These are phyloP conservation scores for Ecdyonurus torrentis DNA, from an alignment of 2,888 invertebrate species.

Conservation along the genomic window DNA sequence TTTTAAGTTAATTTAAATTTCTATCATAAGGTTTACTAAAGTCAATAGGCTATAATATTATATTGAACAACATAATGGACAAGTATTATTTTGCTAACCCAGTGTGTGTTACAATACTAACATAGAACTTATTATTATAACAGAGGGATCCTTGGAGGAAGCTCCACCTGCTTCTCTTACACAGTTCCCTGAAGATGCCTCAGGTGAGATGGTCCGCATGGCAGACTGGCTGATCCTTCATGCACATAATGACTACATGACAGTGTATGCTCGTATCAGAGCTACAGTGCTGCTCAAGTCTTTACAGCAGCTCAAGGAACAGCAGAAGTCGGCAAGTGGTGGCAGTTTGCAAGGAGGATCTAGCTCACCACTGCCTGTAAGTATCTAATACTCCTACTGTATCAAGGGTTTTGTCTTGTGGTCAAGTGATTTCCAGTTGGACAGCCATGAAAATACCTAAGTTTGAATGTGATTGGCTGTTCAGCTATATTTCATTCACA, in stretches of 20 bases:
- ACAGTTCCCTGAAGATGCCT: slow-evolving; percentile 49
- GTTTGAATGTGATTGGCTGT: no score
- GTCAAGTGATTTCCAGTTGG: no score
- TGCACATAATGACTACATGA: slow-evolving; percentile 51
- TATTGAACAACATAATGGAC: neutral
- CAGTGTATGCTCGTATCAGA: slow-evolving; percentile 55
- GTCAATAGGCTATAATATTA: neutral
- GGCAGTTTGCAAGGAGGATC: slow-evolving; percentile 43
- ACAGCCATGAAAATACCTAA: no score
- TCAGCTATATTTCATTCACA: no score
- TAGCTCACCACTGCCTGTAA: slow-evolving; percentile 5
- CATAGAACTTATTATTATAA: neutral
- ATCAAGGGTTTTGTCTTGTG: no score
- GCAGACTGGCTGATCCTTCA: slow-evolving; percentile 74
- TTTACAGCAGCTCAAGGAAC: slow-evolving; percentile 58
- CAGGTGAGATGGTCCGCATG: slow-evolving; percentile 57
- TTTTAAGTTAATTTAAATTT: no score
- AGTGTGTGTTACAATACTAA: no score
- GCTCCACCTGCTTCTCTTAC: slow-evolving; percentile 37
- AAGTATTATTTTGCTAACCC: slow-evolving; percentile 14
- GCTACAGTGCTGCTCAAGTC: slow-evolving; percentile 60
- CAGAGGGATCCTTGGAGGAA: slow-evolving; percentile 29
- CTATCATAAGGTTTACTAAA: neutral
- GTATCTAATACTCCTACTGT: no score
- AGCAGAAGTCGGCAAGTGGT: slow-evolving; percentile 60